Base-by-base conservation (phyloP, 1,140 invertebrate species). In the Luehdorfia chinensis region DNA sequence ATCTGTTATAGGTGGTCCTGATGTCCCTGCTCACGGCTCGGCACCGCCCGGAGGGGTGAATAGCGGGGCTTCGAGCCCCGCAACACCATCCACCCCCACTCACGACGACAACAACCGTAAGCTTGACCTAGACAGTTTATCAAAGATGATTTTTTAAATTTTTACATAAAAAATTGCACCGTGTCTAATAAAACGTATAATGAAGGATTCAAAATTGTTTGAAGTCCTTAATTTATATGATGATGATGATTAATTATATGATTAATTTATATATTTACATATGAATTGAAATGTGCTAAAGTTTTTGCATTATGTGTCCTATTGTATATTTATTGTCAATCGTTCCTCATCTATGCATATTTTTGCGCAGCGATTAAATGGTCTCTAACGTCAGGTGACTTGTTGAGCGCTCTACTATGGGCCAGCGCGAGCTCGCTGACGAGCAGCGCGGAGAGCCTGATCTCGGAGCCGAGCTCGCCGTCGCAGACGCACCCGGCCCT, bases 1-100 rank as follows among this genome's bases (percentile, higher is more conserved):
- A n/a, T n/a, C n/a, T n/a, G n/a, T n/a, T 9, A 0, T 53, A 84
- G 80, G 80, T 90, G 89, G 89, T 90, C 88, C 88, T 90, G 89
- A 90, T 90, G 89, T 89, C 84, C 88, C 89, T 87, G 88, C 85
- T 81, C 87, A 87, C 75, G 87, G 75, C 84, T 88, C 89, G 66
- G 88, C 87, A 81, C 88, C 88, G 87, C 80, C 80, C 80, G 80
- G 80, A 80, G 80, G 76, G 78, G 78, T 77, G 76, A 68, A 48
- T 50, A 61, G 80, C 80, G 80, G 80, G 80, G 81, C 78, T 14
- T 56, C 87, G 88, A 87, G 87, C 88, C 86, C 84, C 87, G 88
- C 88, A 39, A 76, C 77, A 53, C 73, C 75, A 55, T 64, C 72
- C 59, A 66, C 69, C 59, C 69, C 66, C 55, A 70, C 63, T 52